Percentiles rank a stretch among this genome's conserved stretches.
Conservation (phyloP, 2,888 invertebrate species). For the Patella pellucida region DNA sequence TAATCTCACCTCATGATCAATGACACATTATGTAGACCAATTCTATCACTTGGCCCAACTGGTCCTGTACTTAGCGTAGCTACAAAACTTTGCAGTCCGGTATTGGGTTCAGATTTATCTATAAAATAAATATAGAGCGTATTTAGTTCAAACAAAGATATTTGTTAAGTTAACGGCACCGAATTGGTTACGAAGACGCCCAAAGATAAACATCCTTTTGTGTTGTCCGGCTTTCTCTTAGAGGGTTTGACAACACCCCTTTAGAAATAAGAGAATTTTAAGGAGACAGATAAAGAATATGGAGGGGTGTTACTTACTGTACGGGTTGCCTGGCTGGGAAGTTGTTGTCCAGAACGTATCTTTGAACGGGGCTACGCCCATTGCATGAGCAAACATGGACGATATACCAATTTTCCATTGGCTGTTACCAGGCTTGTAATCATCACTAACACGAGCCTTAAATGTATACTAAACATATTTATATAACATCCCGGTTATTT, state of each 20-base stretch:
- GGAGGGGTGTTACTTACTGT: constrained; percentile 21
- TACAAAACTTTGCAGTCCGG: constrained; percentile 35
- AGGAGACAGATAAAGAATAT: too few species aligned
- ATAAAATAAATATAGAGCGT: constrained; percentile 22
- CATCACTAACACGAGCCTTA: constrained; percentile 48
- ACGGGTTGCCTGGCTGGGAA: constrained; percentile 49
- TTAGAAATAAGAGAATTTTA: too few species aligned
- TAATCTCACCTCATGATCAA: constrained; percentile 43
- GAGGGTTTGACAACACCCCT: too few species aligned
- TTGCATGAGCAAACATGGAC: constrained; percentile 49
- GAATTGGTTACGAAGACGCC: too few species aligned
- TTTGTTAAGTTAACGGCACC: too few species aligned
- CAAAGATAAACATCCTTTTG: too few species aligned
- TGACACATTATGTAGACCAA: constrained; percentile 31
- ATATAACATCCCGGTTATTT: background rate
- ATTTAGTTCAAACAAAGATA: too few species aligned
- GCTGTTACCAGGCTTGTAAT: constrained; percentile 48
- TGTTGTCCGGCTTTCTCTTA: too few species aligned
- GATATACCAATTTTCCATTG: constrained; percentile 56
- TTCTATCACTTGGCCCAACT: constrained; percentile 47
- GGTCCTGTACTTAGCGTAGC: constrained; percentile 48
- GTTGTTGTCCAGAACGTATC: constrained; percentile 58
- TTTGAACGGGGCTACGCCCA: constrained; percentile 56
- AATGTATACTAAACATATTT: background rate
- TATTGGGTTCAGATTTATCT: constrained; percentile 27